A percentile compares a stretch with the other conserved stretches of the same genome.
Conservation (phyloP, 2,797 vertebrate species). For the Cichlasoma orientale region DNA sequence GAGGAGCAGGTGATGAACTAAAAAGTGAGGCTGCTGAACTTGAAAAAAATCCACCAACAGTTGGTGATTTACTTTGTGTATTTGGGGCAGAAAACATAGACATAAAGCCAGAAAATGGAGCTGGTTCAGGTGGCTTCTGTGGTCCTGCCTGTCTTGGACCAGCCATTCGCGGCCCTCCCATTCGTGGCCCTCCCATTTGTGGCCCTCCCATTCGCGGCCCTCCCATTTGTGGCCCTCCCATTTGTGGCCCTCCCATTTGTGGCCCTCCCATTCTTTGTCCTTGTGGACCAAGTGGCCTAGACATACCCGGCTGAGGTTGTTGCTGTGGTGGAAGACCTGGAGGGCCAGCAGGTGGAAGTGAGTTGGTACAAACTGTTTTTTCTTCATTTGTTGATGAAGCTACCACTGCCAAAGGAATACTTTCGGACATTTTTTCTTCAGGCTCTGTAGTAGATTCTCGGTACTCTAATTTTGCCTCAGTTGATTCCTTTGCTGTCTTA, state of each 20-base stretch:
- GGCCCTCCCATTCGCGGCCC: conserved; percentile 51
- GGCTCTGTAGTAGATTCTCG: conserved; percentile 16
- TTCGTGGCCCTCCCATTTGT: conserved; percentile 32
- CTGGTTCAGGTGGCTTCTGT: conserved; percentile 79
- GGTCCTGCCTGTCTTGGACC: conserved; percentile 69
- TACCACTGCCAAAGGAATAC: neutral
- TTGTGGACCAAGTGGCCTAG: conserved; percentile 42
- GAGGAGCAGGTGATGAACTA: conserved; percentile 72
- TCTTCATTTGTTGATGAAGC: conserved; percentile 35
- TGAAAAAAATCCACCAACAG: conserved; percentile 87
- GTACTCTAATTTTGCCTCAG: conserved; percentile 5
- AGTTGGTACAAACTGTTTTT: conserved; percentile 5
- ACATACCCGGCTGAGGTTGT: conserved; percentile 45
- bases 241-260: conserved; percentile 53
- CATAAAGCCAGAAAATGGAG: conserved; percentile 92
- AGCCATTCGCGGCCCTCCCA: conserved; percentile 54
- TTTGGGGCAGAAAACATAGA: conserved; percentile 87
- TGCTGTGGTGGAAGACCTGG: conserved; percentile 40
- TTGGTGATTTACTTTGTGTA: conserved; percentile 82
- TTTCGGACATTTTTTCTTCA: conserved; percentile 29
- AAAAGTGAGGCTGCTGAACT: conserved; percentile 81
- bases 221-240: conserved; percentile 69
- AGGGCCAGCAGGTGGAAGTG: conserved; percentile 29
- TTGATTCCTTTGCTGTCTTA: conserved; percentile 1
- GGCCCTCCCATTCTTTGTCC: conserved; percentile 48